phyloP scores from a whole-genome alignment of 1,140 invertebrate species.

The Drosophila navojoa region DNA sequence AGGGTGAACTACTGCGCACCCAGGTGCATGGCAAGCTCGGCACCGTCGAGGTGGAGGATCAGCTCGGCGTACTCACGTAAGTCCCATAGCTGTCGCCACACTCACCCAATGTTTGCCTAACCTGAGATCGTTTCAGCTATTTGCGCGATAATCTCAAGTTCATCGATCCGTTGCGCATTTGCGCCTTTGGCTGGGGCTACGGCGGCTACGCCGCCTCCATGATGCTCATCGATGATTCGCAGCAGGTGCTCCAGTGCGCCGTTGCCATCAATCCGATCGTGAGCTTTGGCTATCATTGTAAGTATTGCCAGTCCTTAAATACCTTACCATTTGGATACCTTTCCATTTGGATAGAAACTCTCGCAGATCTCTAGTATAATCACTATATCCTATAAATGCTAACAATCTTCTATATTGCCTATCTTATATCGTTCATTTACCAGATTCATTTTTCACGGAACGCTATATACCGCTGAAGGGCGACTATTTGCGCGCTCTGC shows the following conservation, averaged over 20 bases:
- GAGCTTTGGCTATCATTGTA: constrained; percentile 92
- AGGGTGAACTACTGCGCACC: constrained; percentile 90
- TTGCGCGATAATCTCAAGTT: constrained; percentile 89
- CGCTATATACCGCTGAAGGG: constrained; percentile 89
- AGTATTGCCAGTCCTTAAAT: constrained; percentile 68
- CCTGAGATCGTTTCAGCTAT: constrained; percentile 85
- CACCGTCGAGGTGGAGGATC: constrained; percentile 91
- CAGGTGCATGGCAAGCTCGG: constrained; percentile 88
- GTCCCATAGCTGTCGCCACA: constrained; percentile 28
- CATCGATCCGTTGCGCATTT: constrained; percentile 89
- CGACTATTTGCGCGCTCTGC: constrained; percentile 88
- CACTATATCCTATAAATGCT: too few relatives aligned
- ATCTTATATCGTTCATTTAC: too few relatives aligned
- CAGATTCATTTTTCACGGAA: constrained; percentile 94
- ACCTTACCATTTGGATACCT: too few relatives aligned
- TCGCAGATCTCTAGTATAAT: too few relatives aligned
- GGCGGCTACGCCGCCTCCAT: constrained; percentile 89
- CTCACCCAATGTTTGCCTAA: neutral
- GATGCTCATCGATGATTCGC: constrained; percentile 89
- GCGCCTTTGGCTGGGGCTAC: constrained; percentile 89
- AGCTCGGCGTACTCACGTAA: constrained; percentile 91
- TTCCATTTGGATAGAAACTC: too few relatives aligned
- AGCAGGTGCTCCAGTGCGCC: constrained; percentile 90
- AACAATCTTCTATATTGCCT: too few relatives aligned
- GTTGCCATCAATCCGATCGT: constrained; percentile 92